A percentile compares a stretch with the other conserved stretches of the same genome.
phyloP scores from a whole-genome alignment of 2,113 vertebrate species.

The Hydrolagus affinis region DNA sequence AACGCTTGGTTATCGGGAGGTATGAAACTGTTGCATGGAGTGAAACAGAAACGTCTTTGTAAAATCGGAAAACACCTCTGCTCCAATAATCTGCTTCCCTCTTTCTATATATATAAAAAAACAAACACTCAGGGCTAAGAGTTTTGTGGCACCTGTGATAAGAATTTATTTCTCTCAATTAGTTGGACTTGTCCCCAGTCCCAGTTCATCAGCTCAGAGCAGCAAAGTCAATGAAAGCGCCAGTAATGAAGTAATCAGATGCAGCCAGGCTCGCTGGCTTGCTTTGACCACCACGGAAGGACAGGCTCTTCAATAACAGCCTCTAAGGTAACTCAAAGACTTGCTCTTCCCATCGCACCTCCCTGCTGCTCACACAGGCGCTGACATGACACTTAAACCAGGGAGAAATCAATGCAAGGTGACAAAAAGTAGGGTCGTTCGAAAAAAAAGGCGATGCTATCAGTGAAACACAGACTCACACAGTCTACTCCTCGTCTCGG shows the following conservation, averaged over 20 bases:
- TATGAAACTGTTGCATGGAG: neutral
- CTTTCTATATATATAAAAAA: neutral
- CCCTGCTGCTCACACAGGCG: neutral
- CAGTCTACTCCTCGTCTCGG: too few species aligned
- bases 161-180: constrained; percentile 87
- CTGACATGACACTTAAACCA: neutral
- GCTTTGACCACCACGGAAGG: constrained; percentile 42
- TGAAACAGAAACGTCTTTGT: neutral
- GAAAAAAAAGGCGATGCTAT: too few species aligned
- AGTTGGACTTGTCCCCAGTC: constrained; percentile 73
- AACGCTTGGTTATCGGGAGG: neutral
- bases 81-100: neutral
- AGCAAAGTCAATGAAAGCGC: constrained; percentile 79
- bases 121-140: neutral
- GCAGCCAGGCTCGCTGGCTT: constrained; percentile 56
- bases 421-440: neutral
- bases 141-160: constrained; percentile 58
- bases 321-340: neutral
- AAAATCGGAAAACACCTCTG: neutral
- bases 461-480: too few species aligned
- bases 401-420: neutral
- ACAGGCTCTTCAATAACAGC: neutral
- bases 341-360: neutral
- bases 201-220: constrained; percentile 77
- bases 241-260: constrained; percentile 75